Base-by-base conservation (phyloP, 35 echinoderm and acorn worm genomes). In the Lytechinus pictus region DNA sequence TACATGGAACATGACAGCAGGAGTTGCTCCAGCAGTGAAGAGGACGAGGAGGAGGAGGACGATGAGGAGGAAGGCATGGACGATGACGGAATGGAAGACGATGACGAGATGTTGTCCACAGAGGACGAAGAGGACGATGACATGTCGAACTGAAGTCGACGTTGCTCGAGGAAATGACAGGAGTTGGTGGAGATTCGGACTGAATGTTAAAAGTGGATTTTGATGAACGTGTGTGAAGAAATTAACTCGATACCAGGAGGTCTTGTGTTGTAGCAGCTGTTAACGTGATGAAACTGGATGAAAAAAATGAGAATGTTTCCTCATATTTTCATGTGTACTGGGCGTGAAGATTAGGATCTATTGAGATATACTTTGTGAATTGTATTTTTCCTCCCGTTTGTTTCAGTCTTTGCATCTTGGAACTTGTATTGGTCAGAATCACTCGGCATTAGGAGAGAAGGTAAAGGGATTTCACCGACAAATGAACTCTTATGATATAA, bases 41-140 rank as follows among this genome's bases (percentile, higher is more conserved):
- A 95, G 19, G 94, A 92, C 12, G 95, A 94, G 4, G 97, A 98
- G 16, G 95, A 86, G 89, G 97, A 98, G 4, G 96, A 93, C 6
- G 95, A 92, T 9, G 92, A 96, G 27, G 92, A 96, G 0, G 96
- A 97, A 14, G 66, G 54, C 2, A 79, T 88, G 86, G 95, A 91
- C 19, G 91, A 95, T 10, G 57, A 97, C 54, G 86, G 93, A 27
- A 54, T 54, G 1, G 95, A 87, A 54, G 92, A 95, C 6, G 94
- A 95, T 87, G 95, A 95, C 3, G 86, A 88, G 28, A 95, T 92
- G 56, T 94, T 96, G 95, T 94, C 95, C 19, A 96, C 96, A 9
- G 86, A 87, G 24, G 95, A 95, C 11, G 66, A 86, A 21, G 94
- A 86, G 66, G 66, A 79, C 21, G 66, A 79, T 79, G 94, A 95